A percentile compares a stretch with the other conserved stretches of the same genome.
phyloP scores from a whole-genome alignment of 2,888 invertebrate genomes.

The Tetanocera ferruginea region DNA sequence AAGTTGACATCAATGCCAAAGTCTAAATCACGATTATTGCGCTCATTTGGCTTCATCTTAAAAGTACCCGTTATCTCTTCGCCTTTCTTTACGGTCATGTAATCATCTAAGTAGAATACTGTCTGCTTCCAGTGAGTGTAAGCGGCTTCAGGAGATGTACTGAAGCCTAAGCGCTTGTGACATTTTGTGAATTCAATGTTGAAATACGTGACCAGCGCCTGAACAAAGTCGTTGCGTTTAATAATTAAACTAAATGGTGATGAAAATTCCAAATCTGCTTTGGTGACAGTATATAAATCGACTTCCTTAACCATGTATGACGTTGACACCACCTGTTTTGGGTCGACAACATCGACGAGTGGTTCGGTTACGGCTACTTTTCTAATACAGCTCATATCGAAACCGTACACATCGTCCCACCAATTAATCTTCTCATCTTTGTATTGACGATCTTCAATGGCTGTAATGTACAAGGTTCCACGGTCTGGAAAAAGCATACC shows the following conservation, averaged over 20 bases:
- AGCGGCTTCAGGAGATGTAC: conserved; percentile 96
- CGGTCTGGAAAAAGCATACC: conserved; percentile 95
- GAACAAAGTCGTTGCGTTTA: conserved; percentile 94
- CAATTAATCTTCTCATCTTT: conserved; percentile 99
- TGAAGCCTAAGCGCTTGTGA: conserved; percentile 98
- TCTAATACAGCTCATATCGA: conserved; percentile 98
- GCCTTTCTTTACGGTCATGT: conserved; percentile 94
- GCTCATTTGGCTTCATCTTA: conserved; percentile 93
- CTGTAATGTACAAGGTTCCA: conserved; percentile 94
- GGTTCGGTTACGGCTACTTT: conserved; percentile 99
- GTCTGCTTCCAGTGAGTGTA: conserved; percentile 99
- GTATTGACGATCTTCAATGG: conserved; percentile 97
- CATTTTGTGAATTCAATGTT: conserved; percentile 99
- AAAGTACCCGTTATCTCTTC: conserved; percentile 95
- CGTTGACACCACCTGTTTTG: conserved; percentile 97
- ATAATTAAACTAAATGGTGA: conserved; percentile 87
- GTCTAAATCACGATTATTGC: conserved; percentile 97
- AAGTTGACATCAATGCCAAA: conserved; percentile 94
- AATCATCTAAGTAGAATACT: conserved; percentile 98
- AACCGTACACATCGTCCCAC: conserved; percentile 99
- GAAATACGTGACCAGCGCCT: conserved; percentile 98
- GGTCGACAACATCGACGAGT: conserved; percentile 98
- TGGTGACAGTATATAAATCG: conserved; percentile 97
- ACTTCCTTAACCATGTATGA: conserved; percentile 96
- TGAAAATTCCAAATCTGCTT: conserved; percentile 92